phyloP scores from a whole-genome alignment of 2,888 invertebrate species.

The Hipparchia semele region DNA sequence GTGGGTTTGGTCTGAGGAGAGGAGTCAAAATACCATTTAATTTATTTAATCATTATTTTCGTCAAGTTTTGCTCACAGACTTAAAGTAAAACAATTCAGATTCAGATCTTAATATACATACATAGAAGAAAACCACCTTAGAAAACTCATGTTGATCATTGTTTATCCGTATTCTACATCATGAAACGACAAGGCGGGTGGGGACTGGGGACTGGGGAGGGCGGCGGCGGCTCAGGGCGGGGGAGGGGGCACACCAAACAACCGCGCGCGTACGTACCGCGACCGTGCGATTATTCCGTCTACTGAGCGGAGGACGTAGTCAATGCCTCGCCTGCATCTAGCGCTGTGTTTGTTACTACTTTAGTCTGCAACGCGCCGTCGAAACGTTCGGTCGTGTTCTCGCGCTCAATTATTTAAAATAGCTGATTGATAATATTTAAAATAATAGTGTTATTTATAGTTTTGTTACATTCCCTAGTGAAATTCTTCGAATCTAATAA shows the following conservation, averaged over 20 bases:
- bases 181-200: conserved; percentile 42
- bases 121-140: not conserved
- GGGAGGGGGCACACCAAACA: conserved; percentile 48
- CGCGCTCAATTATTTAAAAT: conserved; percentile 49
- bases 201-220: not conserved
- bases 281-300: conserved; percentile 74
- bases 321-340: conserved; percentile 66
- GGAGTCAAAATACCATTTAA: no score
- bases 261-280: conserved; percentile 47
- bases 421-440: conserved; percentile 55
- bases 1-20: no score
- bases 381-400: conserved; percentile 60
- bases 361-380: conserved; percentile 75
- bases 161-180: conserved; percentile 41
- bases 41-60: no score
- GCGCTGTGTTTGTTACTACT: conserved; percentile 50
- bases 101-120: no score
- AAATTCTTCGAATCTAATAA: conserved; percentile 40
- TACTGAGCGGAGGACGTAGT: conserved; percentile 69
- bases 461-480: conserved; percentile 60
- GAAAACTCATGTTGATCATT: conserved; percentile 21
- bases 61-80: no score
- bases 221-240: conserved; percentile 42
- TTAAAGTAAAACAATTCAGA: no score
- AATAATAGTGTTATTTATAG: conserved; percentile 52